Base-by-base conservation (phyloP, 2,888 invertebrate species). In the Mellilla xanthometata region DNA sequence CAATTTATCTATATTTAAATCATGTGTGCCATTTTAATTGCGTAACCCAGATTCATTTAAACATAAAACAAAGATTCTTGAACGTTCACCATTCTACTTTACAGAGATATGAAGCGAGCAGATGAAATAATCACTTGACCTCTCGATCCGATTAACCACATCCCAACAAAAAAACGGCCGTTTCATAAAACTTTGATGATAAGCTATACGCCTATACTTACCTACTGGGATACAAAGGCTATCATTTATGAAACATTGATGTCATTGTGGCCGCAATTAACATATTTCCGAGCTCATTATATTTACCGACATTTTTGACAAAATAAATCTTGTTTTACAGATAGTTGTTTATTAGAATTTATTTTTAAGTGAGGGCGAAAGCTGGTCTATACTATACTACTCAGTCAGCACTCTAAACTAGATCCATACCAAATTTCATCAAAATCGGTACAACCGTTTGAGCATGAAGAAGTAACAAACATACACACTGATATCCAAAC, bases 231-330 rank as follows among this genome's bases (percentile, higher is more conserved):
- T 65, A 72, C 64, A 74, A 61, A 76, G 79, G 79, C 72, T 79
- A 79, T 79, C 79, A 52, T 59, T 62, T 62, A 62, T 56, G 8
- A 68, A 70, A 69, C 65, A 71, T 65, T 70, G 66, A 75, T 76
- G 69, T 72, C 74, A 76, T 69, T 65, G 62, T 58, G 59, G 50
- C 39, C 47, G 50, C 58, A 60, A 57, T 61, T 60, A 60, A 62
- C 55, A 55, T 58, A 39, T 58, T 45, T 40, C 44, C 27, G 29
- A 34, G 43, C 4, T 5, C 3, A 6, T 19, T 19, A 5, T 1
- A 19, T 19, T n/a, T n/a, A n/a, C n/a, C n/a, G n/a, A n/a, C n/a
- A n/a, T n/a, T n/a, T n/a, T n/a, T n/a, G n/a, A n/a, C n/a, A n/a
- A n/a, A n/a, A n/a, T n/a, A n/a, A n/a, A n/a, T n/a, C n/a, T n/a